These are phyloP conservation scores for Ceryle rudis DNA, from an alignment of 2,797 vertebrate genomes.

Conservation along the genomic window DNA sequence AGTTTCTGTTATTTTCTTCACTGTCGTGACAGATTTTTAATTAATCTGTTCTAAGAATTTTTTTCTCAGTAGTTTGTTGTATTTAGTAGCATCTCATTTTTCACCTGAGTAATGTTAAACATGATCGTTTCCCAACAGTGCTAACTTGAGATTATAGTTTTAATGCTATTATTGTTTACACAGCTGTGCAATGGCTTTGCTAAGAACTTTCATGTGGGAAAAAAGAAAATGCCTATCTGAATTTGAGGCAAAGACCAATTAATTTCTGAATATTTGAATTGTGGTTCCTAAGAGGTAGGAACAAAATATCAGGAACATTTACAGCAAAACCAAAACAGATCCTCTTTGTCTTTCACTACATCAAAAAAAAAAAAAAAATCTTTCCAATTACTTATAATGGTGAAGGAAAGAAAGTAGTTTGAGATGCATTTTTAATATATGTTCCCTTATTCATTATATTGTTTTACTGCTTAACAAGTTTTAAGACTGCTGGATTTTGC, in stretches of 20 bases:
- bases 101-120: background rate
- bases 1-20: background rate
- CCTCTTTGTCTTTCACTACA: background rate
- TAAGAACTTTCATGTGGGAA: background rate
- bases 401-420: background rate
- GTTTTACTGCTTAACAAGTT: background rate
- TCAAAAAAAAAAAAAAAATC: background rate
- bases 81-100: background rate
- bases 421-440: background rate
- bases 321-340: background rate
- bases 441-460: background rate
- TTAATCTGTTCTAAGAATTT: background rate
- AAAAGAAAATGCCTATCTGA: background rate
- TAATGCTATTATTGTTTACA: background rate
- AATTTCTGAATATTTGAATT: background rate
- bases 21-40: background rate
- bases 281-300: background rate
- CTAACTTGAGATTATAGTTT: background rate
- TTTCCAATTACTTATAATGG: background rate
- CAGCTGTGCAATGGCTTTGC: background rate
- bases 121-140: background rate
- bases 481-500: background rate
- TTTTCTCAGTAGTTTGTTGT: background rate
- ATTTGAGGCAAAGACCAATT: background rate
- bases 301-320: background rate